Base-by-base conservation (phyloP, 30 jellyfish, hydroid and myxozoan species). In the Sanderia malayensis region DNA sequence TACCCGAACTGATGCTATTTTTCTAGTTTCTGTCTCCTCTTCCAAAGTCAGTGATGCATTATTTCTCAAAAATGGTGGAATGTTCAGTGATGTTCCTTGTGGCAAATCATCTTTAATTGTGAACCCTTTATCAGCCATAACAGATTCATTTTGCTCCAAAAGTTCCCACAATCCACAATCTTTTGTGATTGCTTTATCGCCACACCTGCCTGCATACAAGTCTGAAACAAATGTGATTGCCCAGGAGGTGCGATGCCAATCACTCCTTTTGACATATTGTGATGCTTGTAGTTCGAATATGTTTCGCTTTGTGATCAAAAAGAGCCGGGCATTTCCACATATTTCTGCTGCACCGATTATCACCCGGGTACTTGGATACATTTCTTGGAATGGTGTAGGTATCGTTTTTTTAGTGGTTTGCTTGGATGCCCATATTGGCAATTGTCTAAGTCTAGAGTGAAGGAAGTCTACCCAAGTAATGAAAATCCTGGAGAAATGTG, bases 1-100 rank as follows among this genome's bases (percentile, higher is more conserved):
- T 17, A 74, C 89, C 49, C 92, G 33, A n/a, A 84, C 90, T 15
- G 80, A 61, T 19, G 95, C 95, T 69, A 61, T 71, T 15, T 67
- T 34, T 49, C 88, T 71, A 37, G 95, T 74, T 66, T 74, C 72
- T 41, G 45, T n/a, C 44, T 75, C 91, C 53, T 84, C 86, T 32
- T 52, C 80, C 13, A 73, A 30, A 24, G 79, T 0, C 1, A 84
- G 31, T 18, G 22, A 2, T 31, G 61, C 64, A 10, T 58, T 31
- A 22, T 69, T 86, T 55, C 74, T 49, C 18, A 83, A 45, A n/a
- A n/a, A n/a, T n/a, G n/a, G 80, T 27, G 95, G 95, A 19, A 74
- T 75, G 73, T 64, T 67, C 69, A 55, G 29, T 28, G 37, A 49
- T 8, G 77, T 79, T 18, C 61, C 27, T 21, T 80, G 87, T 58